phyloP scores from a whole-genome alignment of 2,888 invertebrate genomes.

The Eubasilissa splendida region DNA sequence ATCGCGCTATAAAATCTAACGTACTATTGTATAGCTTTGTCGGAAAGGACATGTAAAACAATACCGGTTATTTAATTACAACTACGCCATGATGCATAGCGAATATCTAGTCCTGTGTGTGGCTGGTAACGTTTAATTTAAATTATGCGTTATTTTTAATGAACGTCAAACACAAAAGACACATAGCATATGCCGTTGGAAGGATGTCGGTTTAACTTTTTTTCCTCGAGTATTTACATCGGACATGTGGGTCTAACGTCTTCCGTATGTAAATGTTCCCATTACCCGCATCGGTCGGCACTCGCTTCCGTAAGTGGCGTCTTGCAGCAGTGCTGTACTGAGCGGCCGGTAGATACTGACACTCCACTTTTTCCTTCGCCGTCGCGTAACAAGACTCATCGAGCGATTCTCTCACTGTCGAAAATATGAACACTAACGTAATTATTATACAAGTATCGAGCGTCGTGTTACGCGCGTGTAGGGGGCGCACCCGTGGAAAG shows the following conservation, averaged over 20 bases:
- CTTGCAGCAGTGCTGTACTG: not conserved
- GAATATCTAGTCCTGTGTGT: too few species aligned
- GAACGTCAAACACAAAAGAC: conserved; percentile 3
- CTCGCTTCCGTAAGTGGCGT: not conserved
- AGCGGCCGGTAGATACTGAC: not conserved
- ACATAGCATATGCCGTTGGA: not conserved
- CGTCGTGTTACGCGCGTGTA: too few species aligned
- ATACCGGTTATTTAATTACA: too few species aligned
- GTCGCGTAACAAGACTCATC: too few species aligned
- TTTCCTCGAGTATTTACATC: conserved; percentile 49
- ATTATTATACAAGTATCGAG: too few species aligned
- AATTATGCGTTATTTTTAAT: conserved; percentile 3
- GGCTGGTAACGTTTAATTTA: not conserved
- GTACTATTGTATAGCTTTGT: too few species aligned
- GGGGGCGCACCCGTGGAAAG: too few species aligned
- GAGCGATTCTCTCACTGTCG: too few species aligned
- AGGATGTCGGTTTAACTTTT: conserved; percentile 36
- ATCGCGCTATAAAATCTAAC: too few species aligned
- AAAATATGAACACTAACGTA: too few species aligned
- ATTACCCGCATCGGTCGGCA: conserved; percentile 47
- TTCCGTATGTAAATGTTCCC: conserved; percentile 50
- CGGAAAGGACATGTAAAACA: too few species aligned
- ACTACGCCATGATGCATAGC: too few species aligned
- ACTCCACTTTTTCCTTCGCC: not conserved
- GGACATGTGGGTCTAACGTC: conserved; percentile 54